Conservation (phyloP, 2,113 vertebrate species). For the Neogale vison region DNA sequence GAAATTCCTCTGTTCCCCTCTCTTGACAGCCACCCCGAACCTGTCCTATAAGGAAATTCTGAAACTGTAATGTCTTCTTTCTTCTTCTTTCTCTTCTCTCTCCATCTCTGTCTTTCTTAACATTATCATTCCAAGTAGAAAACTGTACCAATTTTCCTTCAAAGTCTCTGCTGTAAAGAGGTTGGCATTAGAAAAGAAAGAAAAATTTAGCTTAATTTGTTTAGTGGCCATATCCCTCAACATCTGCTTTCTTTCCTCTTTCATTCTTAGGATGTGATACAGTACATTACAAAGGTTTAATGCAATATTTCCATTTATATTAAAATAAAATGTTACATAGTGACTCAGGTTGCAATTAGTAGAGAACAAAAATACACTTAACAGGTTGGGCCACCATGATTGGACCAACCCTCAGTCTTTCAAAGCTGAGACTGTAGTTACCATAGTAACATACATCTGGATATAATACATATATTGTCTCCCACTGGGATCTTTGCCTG, state of each 20-base stretch:
- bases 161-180: neutral
- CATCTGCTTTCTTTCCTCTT: neutral
- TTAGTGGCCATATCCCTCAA: neutral
- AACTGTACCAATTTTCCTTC: neutral
- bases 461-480: neutral
- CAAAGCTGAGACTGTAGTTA: neutral
- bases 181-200: neutral
- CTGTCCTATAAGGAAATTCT: neutral
- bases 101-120: neutral
- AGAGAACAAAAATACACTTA: neutral
- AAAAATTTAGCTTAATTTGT: constrained; percentile 5
- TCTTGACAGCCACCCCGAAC: neutral
- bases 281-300: neutral
- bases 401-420: neutral
- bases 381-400: neutral
- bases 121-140: constrained; percentile 39
- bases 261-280: neutral
- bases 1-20: neutral
- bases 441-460: neutral
- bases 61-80: neutral
- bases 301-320: neutral
- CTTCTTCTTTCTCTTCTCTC: neutral
- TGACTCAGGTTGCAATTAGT: neutral
- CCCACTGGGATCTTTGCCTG: neutral
- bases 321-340: neutral